Evolutionary conservation across 2,797 vertebrate species (phyloP).

Genomic region (Sandelia bainsii): DNA sequence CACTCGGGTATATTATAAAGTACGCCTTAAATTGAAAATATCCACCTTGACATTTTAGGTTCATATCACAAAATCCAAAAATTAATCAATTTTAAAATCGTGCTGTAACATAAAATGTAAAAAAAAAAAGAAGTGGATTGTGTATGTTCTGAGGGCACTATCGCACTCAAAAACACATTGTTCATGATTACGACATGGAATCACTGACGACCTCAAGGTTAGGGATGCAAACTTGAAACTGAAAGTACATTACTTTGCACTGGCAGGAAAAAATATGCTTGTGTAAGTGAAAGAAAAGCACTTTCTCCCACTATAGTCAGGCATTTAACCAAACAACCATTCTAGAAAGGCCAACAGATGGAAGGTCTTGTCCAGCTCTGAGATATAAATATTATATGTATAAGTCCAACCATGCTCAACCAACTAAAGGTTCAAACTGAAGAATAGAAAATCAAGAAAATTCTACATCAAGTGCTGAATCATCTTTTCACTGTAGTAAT

Average conservation of each 20-base stretch:
- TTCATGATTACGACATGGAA: too few species aligned
- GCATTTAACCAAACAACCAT: not conserved
- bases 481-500: not conserved
- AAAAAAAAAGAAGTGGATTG: not conserved
- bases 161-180: too few species aligned
- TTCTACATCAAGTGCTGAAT: conserved; percentile 1
- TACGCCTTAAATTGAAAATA: conserved; percentile 6
- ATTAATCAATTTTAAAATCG: conserved; percentile 23
- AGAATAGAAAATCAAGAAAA: not conserved
- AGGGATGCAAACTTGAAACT: conserved; percentile 4
- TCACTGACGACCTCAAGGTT: conserved; percentile 13
- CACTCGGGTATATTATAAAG: conserved; percentile 10
- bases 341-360: not conserved
- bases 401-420: too few species aligned
- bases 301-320: not conserved
- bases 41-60: conserved; percentile 27
- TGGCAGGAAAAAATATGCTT: conserved; percentile 1
- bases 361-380: too few species aligned
- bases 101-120: conserved; percentile 17
- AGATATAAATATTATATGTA: too few species aligned
- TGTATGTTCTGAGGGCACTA: not conserved
- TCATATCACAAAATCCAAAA: conserved; percentile 23
- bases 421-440: not conserved
- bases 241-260: conserved; percentile 11
- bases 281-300: not conserved